Evolutionary conservation across 2,113 vertebrate species (phyloP), one percentile per base, ranked within the genome.

Genomic region (Rattus rattus): DNA sequence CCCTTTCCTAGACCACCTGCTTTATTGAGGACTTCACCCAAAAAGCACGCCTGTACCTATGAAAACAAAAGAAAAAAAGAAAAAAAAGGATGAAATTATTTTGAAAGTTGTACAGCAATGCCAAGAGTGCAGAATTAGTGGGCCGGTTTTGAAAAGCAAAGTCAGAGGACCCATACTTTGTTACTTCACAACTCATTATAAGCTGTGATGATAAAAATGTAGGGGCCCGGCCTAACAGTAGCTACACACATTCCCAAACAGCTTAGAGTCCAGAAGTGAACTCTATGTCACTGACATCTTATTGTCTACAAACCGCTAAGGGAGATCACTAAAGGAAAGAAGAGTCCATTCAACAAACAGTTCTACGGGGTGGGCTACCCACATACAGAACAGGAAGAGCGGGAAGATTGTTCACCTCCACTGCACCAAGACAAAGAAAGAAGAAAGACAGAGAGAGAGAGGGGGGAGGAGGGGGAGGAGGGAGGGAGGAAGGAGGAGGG

Each of bases 11-110:
- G 69, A 84, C 90, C 90, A 54, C 0, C 85, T 97, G 98, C 97
- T 96, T 97, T 98, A 91, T 56, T 11, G 49, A 93, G 79, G 94
- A 94, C 91, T 93, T 88, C 9, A n/a, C 73, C 47, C 89, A 97
- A 97, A 97, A 98, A 97, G 97, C 67, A 88, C 84, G 85, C 91
- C 73, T 28, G 63, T 72, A 24, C 49, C 24, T 9, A 0, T 54
- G 1, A 54, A 54, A 54, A 54, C 52, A 54, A 11, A 54, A 54
- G 11, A 54, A 54, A 11, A 54, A 54, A 54, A 11, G 11, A 11
- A 54, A 54, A 54, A 11, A 54, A 54, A 54, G 67, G 33, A 70
- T 6, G 43, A 84, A n/a, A 4, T 91, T 59, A 81, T 85, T 56
- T 63, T 89, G 65, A 91, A 69, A 88, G 49, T 85, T 92, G 63